Conservation (phyloP, 2,888 invertebrate species). For the Hyposoter didymator region DNA sequence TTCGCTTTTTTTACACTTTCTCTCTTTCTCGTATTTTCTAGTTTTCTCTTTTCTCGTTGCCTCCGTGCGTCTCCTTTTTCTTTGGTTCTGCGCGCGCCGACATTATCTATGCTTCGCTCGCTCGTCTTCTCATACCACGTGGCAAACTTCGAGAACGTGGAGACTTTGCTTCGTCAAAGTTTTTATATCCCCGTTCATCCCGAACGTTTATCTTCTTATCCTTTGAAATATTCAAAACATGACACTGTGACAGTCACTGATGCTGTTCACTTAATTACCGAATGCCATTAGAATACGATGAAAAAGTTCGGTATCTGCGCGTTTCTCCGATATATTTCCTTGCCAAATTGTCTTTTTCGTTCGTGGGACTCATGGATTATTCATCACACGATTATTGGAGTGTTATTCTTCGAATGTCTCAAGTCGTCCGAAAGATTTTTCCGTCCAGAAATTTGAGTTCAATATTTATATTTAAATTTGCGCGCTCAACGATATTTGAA, state of each 20-base stretch:
- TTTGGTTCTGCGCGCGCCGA: neutral
- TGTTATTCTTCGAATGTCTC: neutral
- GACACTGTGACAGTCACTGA: neutral
- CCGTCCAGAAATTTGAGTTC: neutral
- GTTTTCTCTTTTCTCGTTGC: neutral
- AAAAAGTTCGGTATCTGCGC: neutral
- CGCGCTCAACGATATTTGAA: neutral
- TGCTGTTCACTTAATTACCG: neutral
- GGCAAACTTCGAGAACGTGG: constrained; percentile 50
- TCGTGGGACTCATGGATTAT: neutral
- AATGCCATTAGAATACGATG: neutral
- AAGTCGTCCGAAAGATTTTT: neutral
- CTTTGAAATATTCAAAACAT: constrained; percentile 15
- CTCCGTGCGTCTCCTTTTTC: neutral
- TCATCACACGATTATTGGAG: neutral
- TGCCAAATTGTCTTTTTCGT: neutral
- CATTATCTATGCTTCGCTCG: constrained; percentile 42
- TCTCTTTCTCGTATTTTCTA: neutral
- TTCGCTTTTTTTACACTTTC: neutral
- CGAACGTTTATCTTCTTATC: constrained; percentile 5
- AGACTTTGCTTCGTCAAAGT: constrained; percentile 38
- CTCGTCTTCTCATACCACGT: constrained; percentile 50
- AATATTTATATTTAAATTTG: neutral
- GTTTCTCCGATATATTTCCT: neutral
- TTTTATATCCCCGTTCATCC: constrained; percentile 20